Evolutionary conservation across 2,113 vertebrate genomes (phyloP), one percentile per base, ranked within the genome.

Genomic region (Epinephelus cyanopodus): DNA sequence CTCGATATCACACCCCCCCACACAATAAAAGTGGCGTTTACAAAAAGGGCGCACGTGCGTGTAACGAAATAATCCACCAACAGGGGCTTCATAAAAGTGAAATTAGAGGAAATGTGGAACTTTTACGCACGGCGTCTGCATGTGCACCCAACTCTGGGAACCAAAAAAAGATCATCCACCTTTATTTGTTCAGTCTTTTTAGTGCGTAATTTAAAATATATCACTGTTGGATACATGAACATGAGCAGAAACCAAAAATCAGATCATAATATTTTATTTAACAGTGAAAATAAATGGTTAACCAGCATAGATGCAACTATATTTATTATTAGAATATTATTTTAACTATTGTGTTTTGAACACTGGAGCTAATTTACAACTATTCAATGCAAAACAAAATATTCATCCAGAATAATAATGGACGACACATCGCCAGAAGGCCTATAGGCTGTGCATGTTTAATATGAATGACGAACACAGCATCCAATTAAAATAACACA

Each of bases 401-500:
- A 80, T 84, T 89, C 70, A 27, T 17, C 50, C 64, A 87, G 39
- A 74, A 88, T 67, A 82, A 90, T 77, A 83, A 85, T 71, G 54
- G 25, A 50, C 74, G 84, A 84, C 76, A 77, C n/a, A 69, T 75
- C 48, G 73, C 89, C 85, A 90, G 79, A 63, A 86, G 91, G 91
- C 85, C 91, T 72, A 69, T 48, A 75, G 85, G 53, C 78, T 72
- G 37, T 23, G 67, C 67, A 53, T 87, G 60, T 80, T 87, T 83
- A 84, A 87, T 86, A 79, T 74, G 78, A 83, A 83, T 66, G 88
- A 77, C 70, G 53, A 83, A 68, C 77, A 82, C 19, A 37, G 25
- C 5, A 74, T 10, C 62, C 74, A 76, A 86, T 87, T 89, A 88
- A 79, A 88, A 85, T 23, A 50, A 73, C 39, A 52, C 21, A 39